Evolutionary conservation across 2,797 vertebrate genomes (phyloP), one percentile per base, ranked within the genome.

Genomic region (Sebastes iracundus): DNA sequence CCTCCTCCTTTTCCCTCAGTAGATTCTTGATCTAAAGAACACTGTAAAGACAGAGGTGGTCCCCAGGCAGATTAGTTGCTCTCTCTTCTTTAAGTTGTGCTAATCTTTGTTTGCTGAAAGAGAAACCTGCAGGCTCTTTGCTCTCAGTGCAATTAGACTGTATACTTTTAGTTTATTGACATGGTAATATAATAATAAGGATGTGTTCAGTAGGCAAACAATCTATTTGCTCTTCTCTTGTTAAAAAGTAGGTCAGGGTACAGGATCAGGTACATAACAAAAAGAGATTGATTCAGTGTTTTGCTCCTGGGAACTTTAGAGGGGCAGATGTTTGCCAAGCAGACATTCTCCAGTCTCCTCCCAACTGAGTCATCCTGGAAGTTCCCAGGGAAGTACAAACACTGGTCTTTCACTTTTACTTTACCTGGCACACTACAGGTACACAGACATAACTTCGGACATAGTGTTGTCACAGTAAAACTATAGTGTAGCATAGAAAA

Each of bases 21-120:
- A n/a, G 83, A 69, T 49, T 69, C 7, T 78, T 88, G 46, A 89
- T 67, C 94, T 93, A 38, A 62, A 77, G 20, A 62, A 77, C 27
- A 70, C 32, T 7, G 7, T 8, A 62, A 67, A 79, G 3, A 82
- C 49, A 78, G 27, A 76, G 9, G 70, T 81, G 52, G 77, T 7
- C 4, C 7, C 14, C 18, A 25, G 16, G 23, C 52, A 0, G 7
- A 53, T 53, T 62, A 53, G 22, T n/a, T 23, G 11, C 12, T 7
- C 32, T 71, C n/a, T 73, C 61, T 66, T 30, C 32, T 67, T 71
- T 60, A 70, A 64, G 6, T n/a, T 46, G 25, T 38, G 28, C 58
- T 64, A 38, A 52, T 49, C 52, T 20, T 12, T 61, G 28, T 67
- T 42, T 61, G 10, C 25, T 67, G 14, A 49, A 33, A 77, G 3